These are phyloP conservation scores for Tapirus indicus DNA, from an alignment of 2,797 vertebrate genomes.

Conservation along the genomic window DNA sequence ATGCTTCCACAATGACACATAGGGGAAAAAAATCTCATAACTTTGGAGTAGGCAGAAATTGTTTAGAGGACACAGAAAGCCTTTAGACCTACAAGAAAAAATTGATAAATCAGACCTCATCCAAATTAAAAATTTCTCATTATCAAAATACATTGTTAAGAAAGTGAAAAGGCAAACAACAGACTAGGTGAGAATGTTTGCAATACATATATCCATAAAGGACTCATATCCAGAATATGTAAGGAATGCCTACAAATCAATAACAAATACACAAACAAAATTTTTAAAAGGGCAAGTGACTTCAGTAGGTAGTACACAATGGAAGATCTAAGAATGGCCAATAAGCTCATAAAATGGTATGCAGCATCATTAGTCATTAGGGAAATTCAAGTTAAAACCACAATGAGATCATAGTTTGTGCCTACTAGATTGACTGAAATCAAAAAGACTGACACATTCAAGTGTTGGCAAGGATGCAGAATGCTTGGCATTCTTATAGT, in stretches of 20 bases:
- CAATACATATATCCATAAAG: not conserved
- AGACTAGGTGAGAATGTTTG: not conserved
- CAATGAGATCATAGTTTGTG: conserved; percentile 8
- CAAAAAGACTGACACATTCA: not conserved
- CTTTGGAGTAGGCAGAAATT: not conserved
- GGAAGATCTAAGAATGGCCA: not conserved
- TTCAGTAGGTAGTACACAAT: conserved; percentile 6
- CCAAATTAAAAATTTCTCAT: conserved; percentile 6
- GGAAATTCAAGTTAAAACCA: conserved; percentile 35
- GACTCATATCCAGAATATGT: conserved; percentile 21
- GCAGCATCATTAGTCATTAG: not conserved
- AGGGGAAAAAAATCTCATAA: not conserved
- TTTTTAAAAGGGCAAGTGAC: not conserved
- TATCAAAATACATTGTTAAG: conserved; percentile 11
- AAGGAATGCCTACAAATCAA: not conserved
- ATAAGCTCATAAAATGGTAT: not conserved
- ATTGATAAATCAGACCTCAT: not conserved
- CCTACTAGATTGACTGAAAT: conserved; percentile 49
- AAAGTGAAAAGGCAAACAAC: not conserved
- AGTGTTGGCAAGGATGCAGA: not conserved
- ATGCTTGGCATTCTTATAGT: conserved; percentile 8
- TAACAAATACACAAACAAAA: conserved; percentile 16
- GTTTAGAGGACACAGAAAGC: not conserved
- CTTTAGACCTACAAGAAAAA: not conserved
- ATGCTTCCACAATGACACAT: not conserved